Conservation (phyloP, 1,140 invertebrate genomes). For the Eurosta solidaginis region DNA sequence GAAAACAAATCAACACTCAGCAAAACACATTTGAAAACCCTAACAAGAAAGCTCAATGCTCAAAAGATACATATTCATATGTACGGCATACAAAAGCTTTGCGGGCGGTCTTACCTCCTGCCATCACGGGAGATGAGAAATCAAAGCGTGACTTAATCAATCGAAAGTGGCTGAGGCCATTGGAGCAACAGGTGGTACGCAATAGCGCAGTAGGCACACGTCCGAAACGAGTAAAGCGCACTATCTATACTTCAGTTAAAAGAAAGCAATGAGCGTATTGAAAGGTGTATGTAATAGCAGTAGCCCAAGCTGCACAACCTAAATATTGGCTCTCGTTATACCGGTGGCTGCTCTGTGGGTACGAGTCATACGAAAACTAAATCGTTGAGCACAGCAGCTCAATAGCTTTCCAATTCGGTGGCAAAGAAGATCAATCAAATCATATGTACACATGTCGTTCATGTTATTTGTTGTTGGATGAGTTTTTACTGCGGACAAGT, state of each 20-base stretch:
- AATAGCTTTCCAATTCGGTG: background rate
- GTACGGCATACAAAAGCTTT: background rate
- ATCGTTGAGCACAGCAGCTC: background rate
- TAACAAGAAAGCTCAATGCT: background rate
- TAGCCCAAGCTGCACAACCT: background rate
- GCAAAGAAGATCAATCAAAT: constrained; percentile 15
- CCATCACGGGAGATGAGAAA: background rate
- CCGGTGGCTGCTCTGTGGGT: background rate
- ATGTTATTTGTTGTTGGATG: background rate
- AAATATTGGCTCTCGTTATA: background rate
- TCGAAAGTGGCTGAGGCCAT: background rate
- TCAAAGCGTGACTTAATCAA: constrained; percentile 1
- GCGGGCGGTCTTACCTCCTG: background rate
- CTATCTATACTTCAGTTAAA: too few species aligned
- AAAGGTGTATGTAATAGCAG: background rate
- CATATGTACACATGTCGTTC: background rate
- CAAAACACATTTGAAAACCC: background rate
- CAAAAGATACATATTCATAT: background rate
- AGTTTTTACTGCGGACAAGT: background rate
- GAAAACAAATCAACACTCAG: background rate
- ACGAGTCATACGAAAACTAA: background rate
- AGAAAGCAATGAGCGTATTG: too few species aligned
- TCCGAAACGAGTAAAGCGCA: background rate
- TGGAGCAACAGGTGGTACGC: background rate
- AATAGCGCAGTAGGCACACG: background rate